Evolutionary conservation across 2,888 invertebrate species (phyloP).

Genomic region (Epirrhoe alternata): DNA sequence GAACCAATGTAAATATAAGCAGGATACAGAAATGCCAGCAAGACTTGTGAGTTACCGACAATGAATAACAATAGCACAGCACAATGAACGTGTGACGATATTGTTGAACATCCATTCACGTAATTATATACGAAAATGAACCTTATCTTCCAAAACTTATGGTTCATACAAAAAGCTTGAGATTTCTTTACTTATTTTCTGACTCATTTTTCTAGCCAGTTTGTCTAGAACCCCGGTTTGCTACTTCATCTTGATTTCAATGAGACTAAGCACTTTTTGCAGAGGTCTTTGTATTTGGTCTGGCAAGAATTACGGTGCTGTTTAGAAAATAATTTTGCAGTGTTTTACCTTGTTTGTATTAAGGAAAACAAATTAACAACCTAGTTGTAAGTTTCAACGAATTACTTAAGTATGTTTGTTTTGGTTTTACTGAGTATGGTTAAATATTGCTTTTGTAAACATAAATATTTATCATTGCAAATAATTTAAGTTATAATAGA

Average conservation of each 20-base stretch:
- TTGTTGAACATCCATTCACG: constrained; percentile 41
- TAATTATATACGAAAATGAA: constrained; percentile 21
- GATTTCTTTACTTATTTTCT: constrained; percentile 12
- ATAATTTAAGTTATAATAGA: no score
- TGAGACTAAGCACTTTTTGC: not conserved
- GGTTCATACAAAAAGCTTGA: not conserved
- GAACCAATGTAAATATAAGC: not conserved
- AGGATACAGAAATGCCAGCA: constrained; percentile 9
- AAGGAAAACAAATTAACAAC: not conserved
- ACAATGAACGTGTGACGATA: constrained; percentile 48
- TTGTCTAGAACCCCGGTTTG: constrained; percentile 9
- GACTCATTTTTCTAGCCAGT: constrained; percentile 16
- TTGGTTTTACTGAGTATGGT: no score
- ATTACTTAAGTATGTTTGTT: no score
- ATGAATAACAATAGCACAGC: constrained; percentile 45
- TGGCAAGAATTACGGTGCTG: not conserved
- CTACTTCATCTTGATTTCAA: not conserved
- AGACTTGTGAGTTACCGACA: constrained; percentile 34
- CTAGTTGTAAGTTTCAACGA: no score
- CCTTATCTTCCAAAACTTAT: constrained; percentile 10
- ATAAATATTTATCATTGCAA: no score
- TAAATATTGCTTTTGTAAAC: no score
- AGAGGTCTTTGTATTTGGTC: not conserved
- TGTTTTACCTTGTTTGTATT: not conserved
- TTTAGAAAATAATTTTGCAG: not conserved